phyloP scores from a whole-genome alignment of 2,888 invertebrate species.

The Caenorhabditis sp. region DNA sequence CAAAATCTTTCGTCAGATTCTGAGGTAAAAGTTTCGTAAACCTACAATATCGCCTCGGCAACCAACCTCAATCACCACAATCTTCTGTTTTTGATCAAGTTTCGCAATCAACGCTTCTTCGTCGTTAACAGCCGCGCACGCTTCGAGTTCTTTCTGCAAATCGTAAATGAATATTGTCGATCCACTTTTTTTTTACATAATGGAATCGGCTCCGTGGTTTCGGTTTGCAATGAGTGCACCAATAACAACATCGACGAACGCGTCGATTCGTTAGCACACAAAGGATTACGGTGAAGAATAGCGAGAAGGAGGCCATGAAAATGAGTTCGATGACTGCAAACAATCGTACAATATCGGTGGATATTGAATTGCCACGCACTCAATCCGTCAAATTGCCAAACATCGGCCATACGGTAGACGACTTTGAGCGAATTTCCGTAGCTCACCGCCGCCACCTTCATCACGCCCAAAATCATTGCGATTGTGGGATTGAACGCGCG shows the following conservation, averaged over 20 bases:
- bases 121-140: slow-evolving; percentile 11
- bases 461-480: neutral
- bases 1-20: slow-evolving; percentile 55
- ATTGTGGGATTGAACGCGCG: slow-evolving; percentile 4
- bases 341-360: neutral
- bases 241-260: neutral
- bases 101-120: slow-evolving; percentile 10
- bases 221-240: neutral
- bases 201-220: neutral
- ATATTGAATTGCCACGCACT: neutral
- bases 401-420: neutral
- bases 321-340: slow-evolving; percentile 18
- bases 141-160: slow-evolving; percentile 22
- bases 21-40: too few relatives aligned
- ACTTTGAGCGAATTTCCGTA: neutral
- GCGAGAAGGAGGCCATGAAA: neutral
- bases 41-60: too few relatives aligned
- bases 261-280: neutral
- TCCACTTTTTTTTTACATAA: neutral
- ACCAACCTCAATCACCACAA: slow-evolving; percentile 18
- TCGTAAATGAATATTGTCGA: neutral
- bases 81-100: slow-evolving; percentile 1
- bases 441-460: neutral
- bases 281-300: neutral
- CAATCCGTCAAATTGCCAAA: slow-evolving; percentile 9